phyloP scores from a whole-genome alignment of 2,888 invertebrate genomes.

The Adelognathus sp. region DNA sequence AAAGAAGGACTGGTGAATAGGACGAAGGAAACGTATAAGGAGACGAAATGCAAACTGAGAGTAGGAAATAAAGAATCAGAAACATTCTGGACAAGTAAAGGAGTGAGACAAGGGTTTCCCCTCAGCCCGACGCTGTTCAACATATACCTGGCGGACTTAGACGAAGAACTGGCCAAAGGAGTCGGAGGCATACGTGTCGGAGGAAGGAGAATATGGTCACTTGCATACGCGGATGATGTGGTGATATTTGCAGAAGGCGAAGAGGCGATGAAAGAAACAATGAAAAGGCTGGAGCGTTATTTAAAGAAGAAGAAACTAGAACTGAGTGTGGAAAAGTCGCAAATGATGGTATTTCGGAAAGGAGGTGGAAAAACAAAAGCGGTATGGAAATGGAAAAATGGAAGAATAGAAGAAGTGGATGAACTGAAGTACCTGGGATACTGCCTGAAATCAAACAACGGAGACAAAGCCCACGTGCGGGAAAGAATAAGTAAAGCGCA shows the following conservation, averaged over 20 bases:
- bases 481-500: conserved; percentile 29
- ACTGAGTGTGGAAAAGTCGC: conserved; percentile 17
- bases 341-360: conserved; percentile 35
- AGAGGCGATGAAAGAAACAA: too few species aligned
- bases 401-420: conserved; percentile 27
- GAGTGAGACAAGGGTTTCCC: conserved; percentile 60
- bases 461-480: background rate
- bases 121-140: conserved; percentile 58
- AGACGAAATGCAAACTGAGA: conserved; percentile 38
- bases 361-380: conserved; percentile 4
- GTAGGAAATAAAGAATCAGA: conserved; percentile 18
- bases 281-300: too few species aligned
- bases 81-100: conserved; percentile 51
- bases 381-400: conserved; percentile 23
- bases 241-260: too few species aligned
- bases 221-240: too few species aligned
- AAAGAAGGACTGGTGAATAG: conserved; percentile 8
- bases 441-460: conserved; percentile 2
- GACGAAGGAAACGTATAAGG: conserved; percentile 35
- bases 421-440: conserved; percentile 36
- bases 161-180: conserved; percentile 21
- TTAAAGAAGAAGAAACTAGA: background rate
- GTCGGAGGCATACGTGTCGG: conserved; percentile 41
- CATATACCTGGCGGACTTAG: conserved; percentile 46
- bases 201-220: conserved; percentile 27